Conservation (phyloP, 1,140 invertebrate genomes). For the Arctopsyche grandis region DNA sequence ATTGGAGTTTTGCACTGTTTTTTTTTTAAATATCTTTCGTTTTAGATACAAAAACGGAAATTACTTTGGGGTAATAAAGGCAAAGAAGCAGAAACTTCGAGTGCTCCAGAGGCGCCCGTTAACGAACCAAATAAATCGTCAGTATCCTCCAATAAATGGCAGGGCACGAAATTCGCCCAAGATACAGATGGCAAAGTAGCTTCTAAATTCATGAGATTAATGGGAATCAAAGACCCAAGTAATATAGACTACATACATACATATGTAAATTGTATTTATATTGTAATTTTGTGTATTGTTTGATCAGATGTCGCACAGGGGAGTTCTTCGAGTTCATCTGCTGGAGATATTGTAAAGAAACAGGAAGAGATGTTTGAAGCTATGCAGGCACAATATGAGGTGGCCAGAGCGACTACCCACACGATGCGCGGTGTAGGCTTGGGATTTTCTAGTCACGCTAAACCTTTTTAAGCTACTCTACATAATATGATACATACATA, state of each 20-base stretch:
- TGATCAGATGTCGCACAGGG: conserved; percentile 58
- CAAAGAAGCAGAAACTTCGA: conserved; percentile 58
- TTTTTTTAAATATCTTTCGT: conserved; percentile 10
- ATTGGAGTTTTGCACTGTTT: too few species aligned
- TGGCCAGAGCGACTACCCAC: conserved; percentile 91
- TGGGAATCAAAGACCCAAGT: conserved; percentile 87
- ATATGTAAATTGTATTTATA: not conserved
- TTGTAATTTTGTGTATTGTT: not conserved
- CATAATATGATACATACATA: not conserved
- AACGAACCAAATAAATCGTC: conserved; percentile 47
- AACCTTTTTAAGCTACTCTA: conserved; percentile 16
- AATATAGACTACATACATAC: conserved; percentile 9
- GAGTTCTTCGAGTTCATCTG: conserved; percentile 56
- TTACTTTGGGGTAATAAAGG: conserved; percentile 86
- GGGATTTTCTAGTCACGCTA: conserved; percentile 70
- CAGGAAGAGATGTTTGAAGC: conserved; percentile 91
- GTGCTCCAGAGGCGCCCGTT: not conserved
- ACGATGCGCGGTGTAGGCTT: conserved; percentile 92
- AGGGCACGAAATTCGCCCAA: conserved; percentile 84
- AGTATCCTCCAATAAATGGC: conserved; percentile 75
- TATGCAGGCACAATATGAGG: conserved; percentile 95
- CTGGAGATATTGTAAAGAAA: conserved; percentile 77
- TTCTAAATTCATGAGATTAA: conserved; percentile 94
- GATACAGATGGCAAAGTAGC: conserved; percentile 90
- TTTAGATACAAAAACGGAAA: conserved; percentile 88